Base-by-base conservation (phyloP, 1,140 invertebrate genomes). In the Platyscapa corneri region DNA sequence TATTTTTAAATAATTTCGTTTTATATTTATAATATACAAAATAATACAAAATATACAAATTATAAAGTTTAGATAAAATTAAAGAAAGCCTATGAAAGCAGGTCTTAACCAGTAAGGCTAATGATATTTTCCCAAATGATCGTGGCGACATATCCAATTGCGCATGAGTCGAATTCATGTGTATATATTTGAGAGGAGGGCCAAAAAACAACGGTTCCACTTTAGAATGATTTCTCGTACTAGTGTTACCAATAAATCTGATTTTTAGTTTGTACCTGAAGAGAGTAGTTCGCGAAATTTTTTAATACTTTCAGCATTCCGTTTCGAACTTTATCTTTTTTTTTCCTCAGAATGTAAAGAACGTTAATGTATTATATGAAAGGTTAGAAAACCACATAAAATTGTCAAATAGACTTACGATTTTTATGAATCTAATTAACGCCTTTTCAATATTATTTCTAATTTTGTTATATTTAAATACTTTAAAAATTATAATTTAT, bases 41-140 rank as follows among this genome's bases (percentile, higher is more conserved):
- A n/a, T n/a, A n/a, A n/a, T n/a, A n/a, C n/a, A n/a, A n/a, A n/a
- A n/a, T n/a, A n/a, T n/a, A n/a, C n/a, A n/a, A 70, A 70, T 70
- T 70, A 70, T 70, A 37, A 70, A 70, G 32, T 20, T 70, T 6
- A 37, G 16, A 23, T 37, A 16, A 37, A 70, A 39, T 70, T 70
- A 37, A 37, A 70, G 34, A 67, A 67, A 67, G 32, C 42, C 34
- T 67, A 1, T 8, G 65, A 67, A 67, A 67, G 32, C 7, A 37
- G 32, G 67, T 37, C 34, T 70, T 37, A 70, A 39, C 30, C 14
- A 70, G 16, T 16, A 39, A 34, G 37, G 34, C 37, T 70, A 37
- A 70, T 70, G 67, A 37, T 70, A 70, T 37, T 60, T 16, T 32
- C 49, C 42, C 53, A 20, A 34, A 65, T 67, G 79, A n/a, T 70